phyloP scores from a whole-genome alignment of 1,140 invertebrate genomes.

The Homalodisca vitripennis region DNA sequence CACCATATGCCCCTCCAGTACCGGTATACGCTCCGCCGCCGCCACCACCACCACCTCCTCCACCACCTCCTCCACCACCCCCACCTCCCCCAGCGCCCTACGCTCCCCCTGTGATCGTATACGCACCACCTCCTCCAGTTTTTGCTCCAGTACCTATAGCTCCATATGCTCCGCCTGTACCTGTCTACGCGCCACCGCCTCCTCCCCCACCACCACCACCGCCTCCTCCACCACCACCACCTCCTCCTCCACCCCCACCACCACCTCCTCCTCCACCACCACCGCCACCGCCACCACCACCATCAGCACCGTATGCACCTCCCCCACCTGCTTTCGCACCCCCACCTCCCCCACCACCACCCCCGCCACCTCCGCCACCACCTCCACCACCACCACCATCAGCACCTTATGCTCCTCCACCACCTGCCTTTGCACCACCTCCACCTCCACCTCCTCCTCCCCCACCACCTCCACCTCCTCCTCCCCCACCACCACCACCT shows the following conservation, averaged over 20 bases:
- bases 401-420: neutral
- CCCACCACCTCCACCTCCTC: too few species aligned
- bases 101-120: neutral
- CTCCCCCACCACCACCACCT: too few species aligned
- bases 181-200: too few species aligned
- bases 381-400: too few species aligned
- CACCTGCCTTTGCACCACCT: neutral
- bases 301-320: neutral
- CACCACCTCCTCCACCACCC: neutral
- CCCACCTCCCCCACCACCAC: neutral
- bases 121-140: neutral
- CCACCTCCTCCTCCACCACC: neutral
- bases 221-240: conserved; percentile 14
- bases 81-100: neutral
- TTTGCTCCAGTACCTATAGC: neutral
- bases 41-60: conserved; percentile 1
- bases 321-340: neutral
- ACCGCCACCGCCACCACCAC: neutral
- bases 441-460: too few species aligned
- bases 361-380: too few species aligned
- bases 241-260: neutral
- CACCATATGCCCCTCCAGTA: neutral
- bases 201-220: conserved; percentile 8
- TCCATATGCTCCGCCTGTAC: neutral
- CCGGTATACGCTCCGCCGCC: neutral